phyloP scores from a whole-genome alignment of 2,888 invertebrate species.

The Strigamia transsilvanica region DNA sequence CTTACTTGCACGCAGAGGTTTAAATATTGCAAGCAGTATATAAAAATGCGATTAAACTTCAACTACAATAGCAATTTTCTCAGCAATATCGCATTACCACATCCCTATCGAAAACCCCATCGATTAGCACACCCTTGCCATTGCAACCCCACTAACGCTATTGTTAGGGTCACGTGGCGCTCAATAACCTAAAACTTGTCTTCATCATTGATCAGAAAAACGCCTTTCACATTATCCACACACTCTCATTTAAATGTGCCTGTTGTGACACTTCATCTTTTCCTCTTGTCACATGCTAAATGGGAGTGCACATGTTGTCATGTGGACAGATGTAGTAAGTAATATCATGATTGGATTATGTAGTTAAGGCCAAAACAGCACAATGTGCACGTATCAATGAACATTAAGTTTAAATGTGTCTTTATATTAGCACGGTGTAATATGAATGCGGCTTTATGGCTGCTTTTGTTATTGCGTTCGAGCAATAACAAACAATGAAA shows the following conservation, averaged over 20 bases:
- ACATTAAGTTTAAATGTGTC: background rate
- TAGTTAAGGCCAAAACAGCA: background rate
- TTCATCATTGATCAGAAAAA: background rate
- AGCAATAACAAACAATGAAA: background rate
- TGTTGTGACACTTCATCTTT: constrained; percentile 8
- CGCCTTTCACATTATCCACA: background rate
- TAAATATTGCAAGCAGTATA: background rate
- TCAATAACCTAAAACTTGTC: background rate
- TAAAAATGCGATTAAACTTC: background rate
- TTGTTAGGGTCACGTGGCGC: background rate
- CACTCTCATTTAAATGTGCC: constrained; percentile 1
- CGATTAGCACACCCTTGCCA: background rate
- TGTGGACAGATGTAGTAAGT: constrained; percentile 8
- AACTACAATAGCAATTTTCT: background rate
- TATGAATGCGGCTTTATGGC: background rate
- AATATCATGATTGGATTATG: background rate
- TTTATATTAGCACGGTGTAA: background rate
- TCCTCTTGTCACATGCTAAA: background rate
- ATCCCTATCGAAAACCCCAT: background rate
- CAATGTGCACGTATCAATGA: background rate
- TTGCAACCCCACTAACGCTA: background rate
- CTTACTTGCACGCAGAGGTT: background rate
- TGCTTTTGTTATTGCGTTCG: background rate
- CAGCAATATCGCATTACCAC: background rate
- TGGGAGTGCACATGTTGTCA: constrained; percentile 2